Conservation (phyloP, 2,797 vertebrate genomes). For the Synaphobranchus kaupii region DNA sequence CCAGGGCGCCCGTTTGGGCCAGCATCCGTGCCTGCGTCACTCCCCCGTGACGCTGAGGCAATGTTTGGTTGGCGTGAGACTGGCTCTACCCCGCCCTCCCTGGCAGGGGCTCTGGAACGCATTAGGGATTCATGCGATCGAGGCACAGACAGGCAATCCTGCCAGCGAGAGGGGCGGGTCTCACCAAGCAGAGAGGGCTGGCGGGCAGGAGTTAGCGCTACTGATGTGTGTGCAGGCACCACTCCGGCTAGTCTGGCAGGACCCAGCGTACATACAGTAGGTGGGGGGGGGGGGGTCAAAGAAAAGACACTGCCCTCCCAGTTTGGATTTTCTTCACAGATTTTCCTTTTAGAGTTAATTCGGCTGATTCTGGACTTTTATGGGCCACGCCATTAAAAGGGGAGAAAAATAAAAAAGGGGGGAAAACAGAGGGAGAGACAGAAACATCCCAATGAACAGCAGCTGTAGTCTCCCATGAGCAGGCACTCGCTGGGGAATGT, state of each 20-base stretch:
- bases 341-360: slow-evolving; percentile 47
- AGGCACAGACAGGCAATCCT: slow-evolving; percentile 24
- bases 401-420: slow-evolving; percentile 2
- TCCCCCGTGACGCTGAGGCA: not conserved
- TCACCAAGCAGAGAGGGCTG: not conserved
- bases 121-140: slow-evolving; percentile 49
- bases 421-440: slow-evolving; percentile 19
- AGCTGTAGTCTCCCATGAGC: slow-evolving; percentile 11
- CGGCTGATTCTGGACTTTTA: slow-evolving; percentile 47
- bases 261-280: slow-evolving; percentile 34
- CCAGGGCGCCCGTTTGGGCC: not conserved
- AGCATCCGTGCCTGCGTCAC: not conserved
- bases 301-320: slow-evolving; percentile 37
- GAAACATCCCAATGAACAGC: slow-evolving; percentile 20
- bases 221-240: slow-evolving; percentile 33
- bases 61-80: slow-evolving; percentile 37
- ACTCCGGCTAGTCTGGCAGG: slow-evolving; percentile 42
- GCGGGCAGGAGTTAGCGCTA: not conserved
- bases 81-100: slow-evolving; percentile 20
- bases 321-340: slow-evolving; percentile 29
- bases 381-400: slow-evolving; percentile 22
- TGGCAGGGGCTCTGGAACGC: slow-evolving; percentile 38
- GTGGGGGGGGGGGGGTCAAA: too few relatives aligned
- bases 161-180: slow-evolving; percentile 23
- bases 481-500: not conserved